These are phyloP conservation scores for Poicephalus meyeri DNA, from an alignment of 2,113 vertebrate species.

Conservation along the genomic window DNA sequence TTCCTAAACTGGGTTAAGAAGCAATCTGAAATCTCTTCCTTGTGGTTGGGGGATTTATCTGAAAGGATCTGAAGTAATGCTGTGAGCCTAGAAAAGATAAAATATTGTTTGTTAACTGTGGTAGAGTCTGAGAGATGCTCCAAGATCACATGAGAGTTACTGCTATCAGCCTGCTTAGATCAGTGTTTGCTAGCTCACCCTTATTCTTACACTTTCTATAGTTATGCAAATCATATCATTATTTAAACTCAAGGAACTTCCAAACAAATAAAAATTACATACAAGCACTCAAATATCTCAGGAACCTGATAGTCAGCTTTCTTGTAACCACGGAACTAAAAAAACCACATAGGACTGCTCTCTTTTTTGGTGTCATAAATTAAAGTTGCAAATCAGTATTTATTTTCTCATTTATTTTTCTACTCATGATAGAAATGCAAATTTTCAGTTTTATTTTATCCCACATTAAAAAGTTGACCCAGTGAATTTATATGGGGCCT, in stretches of 20 bases:
- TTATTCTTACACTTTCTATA: neutral
- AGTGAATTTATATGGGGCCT: neutral
- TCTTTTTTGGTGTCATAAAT: neutral
- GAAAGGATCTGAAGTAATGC: conserved; percentile 66
- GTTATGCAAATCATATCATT: neutral
- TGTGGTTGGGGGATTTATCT: conserved; percentile 61
- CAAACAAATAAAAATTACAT: neutral
- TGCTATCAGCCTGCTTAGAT: neutral
- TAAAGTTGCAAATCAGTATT: neutral
- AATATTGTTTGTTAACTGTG: neutral
- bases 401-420: neutral
- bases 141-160: neutral
- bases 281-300: neutral
- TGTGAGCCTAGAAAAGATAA: conserved; percentile 73
- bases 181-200: neutral
- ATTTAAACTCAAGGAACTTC: neutral
- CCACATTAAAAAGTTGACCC: neutral
- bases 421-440: neutral
- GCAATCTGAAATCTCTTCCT: conserved; percentile 75
- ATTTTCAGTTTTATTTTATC: neutral
- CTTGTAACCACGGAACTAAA: neutral
- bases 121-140: neutral
- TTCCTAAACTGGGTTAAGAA: conserved; percentile 40
- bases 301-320: neutral
- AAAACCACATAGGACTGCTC: neutral